A percentile compares a stretch with the other conserved stretches of the same genome.
Evolutionary conservation across 2,888 invertebrate genomes (phyloP).

Genomic region (Pseudococcus viburni): DNA sequence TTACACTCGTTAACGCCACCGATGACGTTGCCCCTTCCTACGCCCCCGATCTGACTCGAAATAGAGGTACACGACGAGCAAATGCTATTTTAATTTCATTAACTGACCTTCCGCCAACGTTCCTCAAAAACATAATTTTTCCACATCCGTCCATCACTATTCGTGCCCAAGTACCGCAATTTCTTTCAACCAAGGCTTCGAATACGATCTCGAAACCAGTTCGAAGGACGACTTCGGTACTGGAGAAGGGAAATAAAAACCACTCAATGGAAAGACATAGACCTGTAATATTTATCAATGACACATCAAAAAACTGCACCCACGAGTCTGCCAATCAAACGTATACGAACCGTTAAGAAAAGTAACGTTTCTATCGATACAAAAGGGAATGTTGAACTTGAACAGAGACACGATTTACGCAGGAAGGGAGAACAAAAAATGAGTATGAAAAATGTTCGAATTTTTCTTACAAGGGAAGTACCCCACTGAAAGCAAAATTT

Average conservation of each 20-base stretch:
- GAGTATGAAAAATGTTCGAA: background rate
- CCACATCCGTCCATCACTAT: background rate
- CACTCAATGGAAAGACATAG: background rate
- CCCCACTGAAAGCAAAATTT: no score
- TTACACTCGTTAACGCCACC: conserved; percentile 10
- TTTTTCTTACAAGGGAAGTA: no score
- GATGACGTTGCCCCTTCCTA: background rate
- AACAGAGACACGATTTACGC: background rate
- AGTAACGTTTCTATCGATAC: background rate
- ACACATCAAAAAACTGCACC: background rate
- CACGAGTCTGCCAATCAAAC: conserved; percentile 7
- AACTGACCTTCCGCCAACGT: conserved; percentile 15
- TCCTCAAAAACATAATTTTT: background rate
- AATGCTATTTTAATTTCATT: conserved; percentile 35
- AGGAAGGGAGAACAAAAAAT: background rate
- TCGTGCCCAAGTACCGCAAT: background rate
- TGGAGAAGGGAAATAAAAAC: background rate
- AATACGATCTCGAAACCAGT: background rate
- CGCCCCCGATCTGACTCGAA: background rate
- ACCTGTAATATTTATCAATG: background rate
- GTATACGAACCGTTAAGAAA: background rate
- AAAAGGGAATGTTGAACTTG: background rate
- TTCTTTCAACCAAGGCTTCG: background rate
- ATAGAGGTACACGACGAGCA: background rate
- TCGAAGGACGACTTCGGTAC: background rate